Percentiles rank a stretch among this genome's conserved stretches.
These are phyloP conservation scores for Pollachius pollachius DNA, from an alignment of 2,113 vertebrate species.

Conservation along the genomic window DNA sequence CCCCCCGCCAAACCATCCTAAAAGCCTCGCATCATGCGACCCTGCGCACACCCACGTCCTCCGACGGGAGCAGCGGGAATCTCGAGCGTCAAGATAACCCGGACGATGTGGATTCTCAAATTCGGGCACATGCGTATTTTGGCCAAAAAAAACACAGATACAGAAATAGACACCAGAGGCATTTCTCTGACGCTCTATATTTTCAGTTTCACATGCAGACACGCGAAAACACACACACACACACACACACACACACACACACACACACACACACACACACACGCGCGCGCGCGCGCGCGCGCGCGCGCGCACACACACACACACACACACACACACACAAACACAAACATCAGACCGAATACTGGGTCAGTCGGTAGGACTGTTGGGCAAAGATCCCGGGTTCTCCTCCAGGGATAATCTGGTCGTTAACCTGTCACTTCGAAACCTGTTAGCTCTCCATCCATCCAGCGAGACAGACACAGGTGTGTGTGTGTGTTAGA, in stretches of 20 bases:
- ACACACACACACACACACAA: background rate
- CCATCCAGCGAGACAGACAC: no score
- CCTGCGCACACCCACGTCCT: no score
- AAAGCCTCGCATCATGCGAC: no score
- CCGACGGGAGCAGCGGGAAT: no score
- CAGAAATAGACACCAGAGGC: background rate
- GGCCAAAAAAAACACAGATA: background rate
- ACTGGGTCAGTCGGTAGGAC: slow-evolving; percentile 47
- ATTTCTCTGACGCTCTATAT: no score
- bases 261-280: background rate
- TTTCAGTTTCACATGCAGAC: no score
- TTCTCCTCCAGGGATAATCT: slow-evolving; percentile 56
- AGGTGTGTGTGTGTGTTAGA: slow-evolving; percentile 30
- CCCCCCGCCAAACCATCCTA: no score
- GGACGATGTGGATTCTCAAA: background rate
- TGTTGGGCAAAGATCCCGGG: slow-evolving; percentile 45
- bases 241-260: no score
- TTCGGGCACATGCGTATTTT: background rate
- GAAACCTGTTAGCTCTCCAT: slow-evolving; percentile 31
- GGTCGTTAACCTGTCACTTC: slow-evolving; percentile 46
- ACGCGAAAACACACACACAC: no score
- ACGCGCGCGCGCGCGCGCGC: background rate
- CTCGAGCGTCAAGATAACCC: no score
- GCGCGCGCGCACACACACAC: background rate
- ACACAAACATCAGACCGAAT: slow-evolving; percentile 7